phyloP scores from a whole-genome alignment of 2,113 vertebrate genomes.

The Sarotherodon lohbergeri region DNA sequence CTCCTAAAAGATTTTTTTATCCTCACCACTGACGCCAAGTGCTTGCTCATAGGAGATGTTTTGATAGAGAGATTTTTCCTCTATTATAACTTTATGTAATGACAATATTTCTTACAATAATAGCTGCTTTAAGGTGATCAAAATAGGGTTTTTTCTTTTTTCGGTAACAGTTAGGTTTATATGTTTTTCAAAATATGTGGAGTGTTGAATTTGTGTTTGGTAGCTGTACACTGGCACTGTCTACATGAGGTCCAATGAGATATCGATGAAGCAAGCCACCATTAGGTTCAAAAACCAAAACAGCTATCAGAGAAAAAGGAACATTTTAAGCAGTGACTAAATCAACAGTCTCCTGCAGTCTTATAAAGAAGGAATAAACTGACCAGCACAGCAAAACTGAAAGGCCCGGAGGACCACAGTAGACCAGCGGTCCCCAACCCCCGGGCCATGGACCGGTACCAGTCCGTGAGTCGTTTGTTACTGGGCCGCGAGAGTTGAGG shows the following conservation, averaged over 20 bases:
- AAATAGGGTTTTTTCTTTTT: fast-evolving
- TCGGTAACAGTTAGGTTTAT: neutral
- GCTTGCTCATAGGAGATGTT: neutral
- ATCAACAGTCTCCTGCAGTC: neutral
- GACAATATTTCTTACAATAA: neutral
- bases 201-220: neutral
- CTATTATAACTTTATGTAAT: neutral
- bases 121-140: neutral
- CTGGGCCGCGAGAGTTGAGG: neutral
- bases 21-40: neutral
- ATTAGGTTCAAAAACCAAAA: neutral
- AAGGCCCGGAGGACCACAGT: fast-evolving
- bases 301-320: neutral
- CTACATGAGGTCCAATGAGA: neutral
- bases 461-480: neutral
- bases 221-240: neutral
- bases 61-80: neutral
- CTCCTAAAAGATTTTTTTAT: neutral
- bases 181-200: neutral
- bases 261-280: neutral
- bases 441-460: neutral
- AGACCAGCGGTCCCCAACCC: neutral
- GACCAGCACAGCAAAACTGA: neutral
- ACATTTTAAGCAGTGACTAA: neutral
- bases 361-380: neutral